phyloP scores from a whole-genome alignment of 2,797 vertebrate genomes.

The Hypotaenidia philippensis region DNA sequence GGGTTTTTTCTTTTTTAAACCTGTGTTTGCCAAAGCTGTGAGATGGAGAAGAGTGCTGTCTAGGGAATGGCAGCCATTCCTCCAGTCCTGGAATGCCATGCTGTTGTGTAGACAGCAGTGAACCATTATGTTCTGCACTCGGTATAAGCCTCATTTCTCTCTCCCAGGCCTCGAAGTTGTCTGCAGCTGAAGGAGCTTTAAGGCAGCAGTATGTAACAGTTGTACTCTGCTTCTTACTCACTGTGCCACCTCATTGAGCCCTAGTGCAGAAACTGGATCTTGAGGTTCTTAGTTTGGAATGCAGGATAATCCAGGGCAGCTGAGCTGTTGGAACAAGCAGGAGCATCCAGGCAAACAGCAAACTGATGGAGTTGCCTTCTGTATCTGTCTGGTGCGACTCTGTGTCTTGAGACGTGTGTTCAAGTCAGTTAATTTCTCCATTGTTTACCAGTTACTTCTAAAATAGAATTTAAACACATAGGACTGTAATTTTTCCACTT shows the following conservation, averaged over 20 bases:
- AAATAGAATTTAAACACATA: background rate
- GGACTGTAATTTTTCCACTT: background rate
- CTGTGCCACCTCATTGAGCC: background rate
- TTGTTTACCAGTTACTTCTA: background rate
- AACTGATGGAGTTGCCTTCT: background rate
- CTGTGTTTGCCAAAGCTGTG: background rate
- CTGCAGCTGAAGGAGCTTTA: background rate
- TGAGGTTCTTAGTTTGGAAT: background rate
- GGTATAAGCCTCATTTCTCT: background rate
- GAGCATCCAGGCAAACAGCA: background rate
- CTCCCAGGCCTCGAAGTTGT: background rate
- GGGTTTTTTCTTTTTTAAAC: background rate
- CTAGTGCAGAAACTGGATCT: background rate
- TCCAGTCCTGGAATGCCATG: background rate
- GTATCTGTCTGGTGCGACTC: background rate
- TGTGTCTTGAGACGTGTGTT: background rate
- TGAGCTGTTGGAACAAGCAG: background rate
- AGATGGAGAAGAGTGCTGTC: background rate
- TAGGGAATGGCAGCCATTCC: background rate
- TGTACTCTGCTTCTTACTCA: background rate
- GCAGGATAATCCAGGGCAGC: background rate
- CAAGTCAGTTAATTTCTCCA: background rate
- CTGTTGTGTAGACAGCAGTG: background rate
- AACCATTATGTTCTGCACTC: background rate
- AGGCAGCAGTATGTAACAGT: background rate